Conservation (phyloP, 2,888 invertebrate genomes). For the Belgica antarctica region DNA sequence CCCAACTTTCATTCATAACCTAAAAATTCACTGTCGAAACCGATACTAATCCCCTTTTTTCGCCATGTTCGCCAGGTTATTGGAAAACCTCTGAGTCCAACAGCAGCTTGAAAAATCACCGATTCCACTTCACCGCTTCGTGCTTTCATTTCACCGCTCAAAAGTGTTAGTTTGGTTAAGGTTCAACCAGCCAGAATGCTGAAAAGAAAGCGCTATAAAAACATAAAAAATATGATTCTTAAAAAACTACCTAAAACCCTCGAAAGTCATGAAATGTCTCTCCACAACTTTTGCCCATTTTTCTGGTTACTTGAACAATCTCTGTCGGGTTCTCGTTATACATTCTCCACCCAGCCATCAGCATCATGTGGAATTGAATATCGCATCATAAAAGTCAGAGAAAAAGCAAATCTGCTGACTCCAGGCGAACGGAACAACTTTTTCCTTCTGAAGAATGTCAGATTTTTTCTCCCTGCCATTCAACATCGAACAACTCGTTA, state of each 20-base stretch:
- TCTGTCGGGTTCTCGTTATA: not conserved
- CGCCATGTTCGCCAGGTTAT: no score
- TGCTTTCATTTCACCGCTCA: no score
- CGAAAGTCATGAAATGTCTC: slow-evolving; percentile 13
- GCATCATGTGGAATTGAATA: slow-evolving; percentile 16
- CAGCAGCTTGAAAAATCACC: no score
- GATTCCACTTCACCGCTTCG: no score
- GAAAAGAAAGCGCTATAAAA: slow-evolving; percentile 10
- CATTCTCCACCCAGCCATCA: not conserved
- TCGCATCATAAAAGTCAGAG: slow-evolving; percentile 21
- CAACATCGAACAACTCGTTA: slow-evolving; percentile 38
- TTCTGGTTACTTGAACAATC: not conserved
- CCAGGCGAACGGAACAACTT: not conserved
- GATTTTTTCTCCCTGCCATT: slow-evolving; percentile 29
- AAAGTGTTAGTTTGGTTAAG: not conserved
- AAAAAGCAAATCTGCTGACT: slow-evolving; percentile 33
- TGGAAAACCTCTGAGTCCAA: no score
- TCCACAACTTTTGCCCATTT: slow-evolving; percentile 21
- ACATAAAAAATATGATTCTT: not conserved
- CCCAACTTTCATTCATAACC: no score
- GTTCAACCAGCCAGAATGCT: not conserved
- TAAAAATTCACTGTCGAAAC: no score
- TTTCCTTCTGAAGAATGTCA: slow-evolving; percentile 37
- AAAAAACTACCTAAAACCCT: not conserved
- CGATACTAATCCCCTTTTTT: no score